A percentile compares a stretch with the other conserved stretches of the same genome.
Conservation (phyloP, 2,888 invertebrate species). For the Cactoblastis cactorum region DNA sequence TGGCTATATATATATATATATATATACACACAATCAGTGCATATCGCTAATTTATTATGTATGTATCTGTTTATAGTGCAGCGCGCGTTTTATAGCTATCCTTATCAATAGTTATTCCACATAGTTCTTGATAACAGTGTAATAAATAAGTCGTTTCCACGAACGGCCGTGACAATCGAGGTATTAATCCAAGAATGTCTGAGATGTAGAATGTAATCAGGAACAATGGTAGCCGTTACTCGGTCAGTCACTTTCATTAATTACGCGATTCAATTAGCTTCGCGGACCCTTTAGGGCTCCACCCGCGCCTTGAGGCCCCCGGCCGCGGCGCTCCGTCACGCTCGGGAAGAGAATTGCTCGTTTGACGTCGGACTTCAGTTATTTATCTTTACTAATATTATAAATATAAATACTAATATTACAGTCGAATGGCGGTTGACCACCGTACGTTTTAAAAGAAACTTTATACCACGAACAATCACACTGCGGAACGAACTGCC, state of each 20-base stretch:
- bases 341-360: background rate
- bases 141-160: slow-evolving; percentile 25
- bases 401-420: background rate
- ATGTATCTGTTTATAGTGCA: slow-evolving; percentile 1
- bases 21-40: background rate
- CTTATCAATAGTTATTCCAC: slow-evolving; percentile 13
- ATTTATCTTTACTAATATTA: slow-evolving; percentile 3
- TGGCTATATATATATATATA: too few relatives aligned
- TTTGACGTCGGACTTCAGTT: background rate
- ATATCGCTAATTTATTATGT: background rate
- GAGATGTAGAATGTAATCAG: background rate
- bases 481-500: too few relatives aligned
- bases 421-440: too few relatives aligned
- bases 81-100: slow-evolving; percentile 6
- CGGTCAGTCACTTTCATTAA: slow-evolving; percentile 52
- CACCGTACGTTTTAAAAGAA: too few relatives aligned
- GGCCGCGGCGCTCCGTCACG: slow-evolving; percentile 13
- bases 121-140: slow-evolving; percentile 31
- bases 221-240: slow-evolving; percentile 33
- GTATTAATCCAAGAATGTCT: slow-evolving; percentile 4
- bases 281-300: slow-evolving; percentile 17
- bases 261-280: slow-evolving; percentile 47
- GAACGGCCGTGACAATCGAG: background rate
- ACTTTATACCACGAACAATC: too few relatives aligned
- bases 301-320: too few relatives aligned